Percentiles rank a stretch among this genome's conserved stretches.
phyloP scores from a whole-genome alignment of 1,140 invertebrate species.

The Rhopalosiphum maidis region DNA sequence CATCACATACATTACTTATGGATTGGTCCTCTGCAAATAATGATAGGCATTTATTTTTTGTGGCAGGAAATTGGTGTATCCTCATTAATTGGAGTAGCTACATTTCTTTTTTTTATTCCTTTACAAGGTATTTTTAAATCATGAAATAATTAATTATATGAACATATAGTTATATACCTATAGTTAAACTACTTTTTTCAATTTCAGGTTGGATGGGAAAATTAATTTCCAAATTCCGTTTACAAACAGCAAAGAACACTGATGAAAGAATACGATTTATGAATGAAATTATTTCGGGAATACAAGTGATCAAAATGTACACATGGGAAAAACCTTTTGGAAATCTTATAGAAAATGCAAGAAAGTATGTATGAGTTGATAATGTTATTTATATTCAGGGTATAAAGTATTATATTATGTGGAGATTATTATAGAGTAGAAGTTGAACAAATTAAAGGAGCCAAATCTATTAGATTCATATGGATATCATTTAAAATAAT shows the following conservation, averaged over 20 bases:
- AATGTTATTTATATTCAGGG: conserved; percentile 79
- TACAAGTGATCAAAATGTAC: conserved; percentile 93
- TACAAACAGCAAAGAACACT: conserved; percentile 74
- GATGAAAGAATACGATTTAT: conserved; percentile 85
- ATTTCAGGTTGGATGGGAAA: conserved; percentile 77
- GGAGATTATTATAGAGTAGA: conserved; percentile 62
- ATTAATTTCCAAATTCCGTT: conserved; percentile 71
- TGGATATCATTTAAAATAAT: conserved; percentile 78
- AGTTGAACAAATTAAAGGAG: conserved; percentile 71
- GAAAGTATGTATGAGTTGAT: conserved; percentile 71
- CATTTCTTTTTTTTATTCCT: conserved; percentile 82
- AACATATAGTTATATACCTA: neutral
- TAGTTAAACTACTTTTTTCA: conserved; percentile 80
- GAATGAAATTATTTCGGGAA: conserved; percentile 88
- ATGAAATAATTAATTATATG: neutral
- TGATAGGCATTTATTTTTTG: conserved; percentile 78
- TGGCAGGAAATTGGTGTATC: conserved; percentile 76
- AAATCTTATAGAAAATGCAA: conserved; percentile 68
- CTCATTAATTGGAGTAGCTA: conserved; percentile 77
- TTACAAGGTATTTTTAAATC: conserved; percentile 72
- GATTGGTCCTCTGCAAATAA: conserved; percentile 82
- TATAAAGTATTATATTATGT: neutral
- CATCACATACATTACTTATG: conserved; percentile 78
- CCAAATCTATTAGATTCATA: conserved; percentile 75
- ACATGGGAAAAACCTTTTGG: conserved; percentile 84